These are phyloP conservation scores for Seladonia tumulorum DNA, from an alignment of 2,888 invertebrate species.

Conservation along the genomic window DNA sequence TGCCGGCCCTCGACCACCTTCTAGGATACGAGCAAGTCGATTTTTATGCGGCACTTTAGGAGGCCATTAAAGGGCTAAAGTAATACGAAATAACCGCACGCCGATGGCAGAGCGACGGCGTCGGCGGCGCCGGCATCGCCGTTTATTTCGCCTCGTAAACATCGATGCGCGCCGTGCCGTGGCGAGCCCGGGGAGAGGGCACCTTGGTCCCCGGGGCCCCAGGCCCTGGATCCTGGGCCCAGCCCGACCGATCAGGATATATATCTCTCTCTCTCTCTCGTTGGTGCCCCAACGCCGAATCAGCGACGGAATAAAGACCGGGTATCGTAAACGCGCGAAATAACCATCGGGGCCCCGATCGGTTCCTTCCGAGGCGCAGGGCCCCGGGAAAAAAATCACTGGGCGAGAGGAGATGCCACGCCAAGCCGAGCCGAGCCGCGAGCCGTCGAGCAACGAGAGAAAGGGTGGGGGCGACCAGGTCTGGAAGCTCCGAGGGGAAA, in stretches of 20 bases:
- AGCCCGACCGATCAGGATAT: background rate
- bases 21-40: slow-evolving; percentile 64
- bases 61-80: slow-evolving; percentile 80
- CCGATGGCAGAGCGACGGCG: slow-evolving; percentile 52
- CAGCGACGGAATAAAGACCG: slow-evolving; percentile 72
- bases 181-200: background rate
- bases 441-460: background rate
- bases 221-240: background rate
- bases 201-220: background rate
- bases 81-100: slow-evolving; percentile 81
- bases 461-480: background rate
- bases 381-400: slow-evolving; percentile 47
- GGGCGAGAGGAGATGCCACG: slow-evolving; percentile 41
- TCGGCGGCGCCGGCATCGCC: slow-evolving; percentile 74
- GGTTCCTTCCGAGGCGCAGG: slow-evolving; percentile 35
- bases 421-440: background rate
- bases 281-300: slow-evolving; percentile 54
- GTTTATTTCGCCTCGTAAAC: slow-evolving; percentile 82
- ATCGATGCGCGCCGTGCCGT: slow-evolving; percentile 75
- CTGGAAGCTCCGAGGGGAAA: slow-evolving; percentile 63
- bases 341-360: slow-evolving; percentile 69
- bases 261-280: slow-evolving; percentile 10
- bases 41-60: slow-evolving; percentile 82
- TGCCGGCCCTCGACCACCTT: slow-evolving; percentile 66
- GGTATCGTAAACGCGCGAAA: slow-evolving; percentile 79